A percentile compares a stretch with the other conserved stretches of the same genome.
Evolutionary conservation across 1,140 invertebrate genomes (phyloP).

Genomic region (Neoseiulus cucumeris): DNA sequence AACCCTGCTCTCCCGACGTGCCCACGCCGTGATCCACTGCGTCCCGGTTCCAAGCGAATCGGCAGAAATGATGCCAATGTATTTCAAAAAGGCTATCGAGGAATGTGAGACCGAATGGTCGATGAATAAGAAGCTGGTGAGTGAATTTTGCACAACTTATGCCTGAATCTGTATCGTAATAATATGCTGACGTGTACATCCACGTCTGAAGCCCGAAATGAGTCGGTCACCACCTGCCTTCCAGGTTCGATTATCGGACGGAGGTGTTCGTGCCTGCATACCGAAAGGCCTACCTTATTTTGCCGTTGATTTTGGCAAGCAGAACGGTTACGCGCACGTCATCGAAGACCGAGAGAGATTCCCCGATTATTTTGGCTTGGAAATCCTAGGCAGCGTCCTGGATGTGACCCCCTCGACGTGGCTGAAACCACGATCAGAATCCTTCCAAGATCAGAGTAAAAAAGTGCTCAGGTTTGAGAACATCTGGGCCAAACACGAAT

Average conservation of each 20-base stretch:
- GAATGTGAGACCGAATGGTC: slow-evolving; percentile 89
- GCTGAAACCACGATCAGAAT: slow-evolving; percentile 54
- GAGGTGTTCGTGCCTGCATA: slow-evolving; percentile 29
- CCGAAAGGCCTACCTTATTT: slow-evolving; percentile 91
- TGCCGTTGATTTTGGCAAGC: slow-evolving; percentile 67
- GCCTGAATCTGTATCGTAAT: slow-evolving; percentile 15
- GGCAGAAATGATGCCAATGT: slow-evolving; percentile 49
- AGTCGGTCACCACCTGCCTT: not conserved
- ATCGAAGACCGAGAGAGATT: slow-evolving; percentile 82
- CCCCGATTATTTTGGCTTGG: slow-evolving; percentile 72
- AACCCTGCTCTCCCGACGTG: slow-evolving; percentile 44
- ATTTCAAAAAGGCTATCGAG: slow-evolving; percentile 60
- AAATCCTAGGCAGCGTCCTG: slow-evolving; percentile 83
- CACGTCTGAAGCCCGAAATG: slow-evolving; percentile 8
- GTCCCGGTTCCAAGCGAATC: slow-evolving; percentile 59
- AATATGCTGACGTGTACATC: not conserved
- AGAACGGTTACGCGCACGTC: slow-evolving; percentile 77
- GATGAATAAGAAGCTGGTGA: slow-evolving; percentile 78
- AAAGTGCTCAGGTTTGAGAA: slow-evolving; percentile 44
- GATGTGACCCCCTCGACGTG: slow-evolving; percentile 63
- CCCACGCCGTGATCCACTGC: slow-evolving; percentile 73
- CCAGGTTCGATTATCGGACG: not conserved
- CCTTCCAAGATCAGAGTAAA: slow-evolving; percentile 43
- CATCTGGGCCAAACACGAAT: slow-evolving; percentile 43
- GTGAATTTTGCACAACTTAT: slow-evolving; percentile 41